phyloP scores from a whole-genome alignment of 2,113 vertebrate genomes.

The Pagrus major region DNA sequence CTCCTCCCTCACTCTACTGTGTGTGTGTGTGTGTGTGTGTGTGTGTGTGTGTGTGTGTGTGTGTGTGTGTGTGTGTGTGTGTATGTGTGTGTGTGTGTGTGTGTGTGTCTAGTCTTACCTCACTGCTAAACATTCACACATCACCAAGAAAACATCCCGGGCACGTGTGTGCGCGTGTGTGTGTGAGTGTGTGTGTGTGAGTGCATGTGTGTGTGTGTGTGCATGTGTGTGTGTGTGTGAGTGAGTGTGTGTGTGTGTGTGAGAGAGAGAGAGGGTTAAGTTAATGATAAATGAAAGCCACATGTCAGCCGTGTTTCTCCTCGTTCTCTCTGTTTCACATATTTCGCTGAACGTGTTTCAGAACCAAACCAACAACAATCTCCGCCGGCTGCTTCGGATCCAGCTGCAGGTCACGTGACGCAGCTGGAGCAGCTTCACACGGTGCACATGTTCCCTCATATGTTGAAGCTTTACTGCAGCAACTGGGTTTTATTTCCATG shows the following conservation, averaged over 20 bases:
- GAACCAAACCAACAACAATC: too few species aligned
- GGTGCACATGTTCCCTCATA: not conserved
- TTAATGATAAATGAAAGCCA: conserved; percentile 61
- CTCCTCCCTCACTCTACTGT: not conserved
- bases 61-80: too few species aligned
- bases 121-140: conserved; percentile 28
- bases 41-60: conserved; percentile 2
- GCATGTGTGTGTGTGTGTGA: not conserved
- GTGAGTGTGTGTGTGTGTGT: not conserved
- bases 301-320: conserved; percentile 22
- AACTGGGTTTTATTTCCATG: too few species aligned
- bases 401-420: conserved; percentile 53
- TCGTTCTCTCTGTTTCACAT: not conserved
- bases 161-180: not conserved
- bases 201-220: not conserved
- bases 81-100: too few species aligned
- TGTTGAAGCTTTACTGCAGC: not conserved
- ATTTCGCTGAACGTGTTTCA: not conserved
- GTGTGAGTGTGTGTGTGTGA: conserved; percentile 6
- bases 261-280: not conserved
- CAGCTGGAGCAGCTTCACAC: conserved; percentile 34
- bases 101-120: conserved; percentile 5
- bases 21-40: conserved; percentile 5
- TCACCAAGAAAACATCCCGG: conserved; percentile 10
- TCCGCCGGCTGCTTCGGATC: too few species aligned